A percentile compares a stretch with the other conserved stretches of the same genome.
phyloP scores from a whole-genome alignment of 2,888 invertebrate genomes.

The Lasius platythorax region DNA sequence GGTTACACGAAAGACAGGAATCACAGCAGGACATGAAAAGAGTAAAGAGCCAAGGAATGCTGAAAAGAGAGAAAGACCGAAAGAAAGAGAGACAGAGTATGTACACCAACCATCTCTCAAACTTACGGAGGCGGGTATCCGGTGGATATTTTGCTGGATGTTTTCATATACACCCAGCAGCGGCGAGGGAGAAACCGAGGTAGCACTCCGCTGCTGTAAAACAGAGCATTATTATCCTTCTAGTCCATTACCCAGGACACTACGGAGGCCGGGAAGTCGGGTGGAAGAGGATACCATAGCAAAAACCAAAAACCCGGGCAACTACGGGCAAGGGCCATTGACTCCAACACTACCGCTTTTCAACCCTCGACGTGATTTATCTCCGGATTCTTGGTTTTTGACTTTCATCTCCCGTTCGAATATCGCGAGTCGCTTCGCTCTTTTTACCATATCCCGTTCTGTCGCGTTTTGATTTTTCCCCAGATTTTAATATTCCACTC shows the following conservation, averaged over 20 bases:
- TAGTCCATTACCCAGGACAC: conserved; percentile 83
- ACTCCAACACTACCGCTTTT: conserved; percentile 81
- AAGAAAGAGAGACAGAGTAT: neutral
- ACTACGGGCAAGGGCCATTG: conserved; percentile 83
- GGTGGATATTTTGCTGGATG: conserved; percentile 79
- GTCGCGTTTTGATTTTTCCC: conserved; percentile 50
- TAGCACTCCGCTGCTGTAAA: conserved; percentile 79
- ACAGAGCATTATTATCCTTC: conserved; percentile 84
- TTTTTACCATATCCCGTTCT: conserved; percentile 28
- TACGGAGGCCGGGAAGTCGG: conserved; percentile 75
- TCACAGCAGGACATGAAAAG: conserved; percentile 29
- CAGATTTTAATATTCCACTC: conserved; percentile 58
- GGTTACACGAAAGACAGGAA: conserved; percentile 1
- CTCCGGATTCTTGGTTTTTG: conserved; percentile 76
- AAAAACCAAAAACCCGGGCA: conserved; percentile 83
- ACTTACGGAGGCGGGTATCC: conserved; percentile 79
- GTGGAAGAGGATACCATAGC: conserved; percentile 70
- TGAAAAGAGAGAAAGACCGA: conserved; percentile 3
- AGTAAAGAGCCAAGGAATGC: neutral
- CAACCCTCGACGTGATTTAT: conserved; percentile 80
- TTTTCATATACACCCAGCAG: conserved; percentile 78
- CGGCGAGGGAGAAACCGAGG: conserved; percentile 66
- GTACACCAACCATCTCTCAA: conserved; percentile 78
- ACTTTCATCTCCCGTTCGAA: conserved; percentile 76
- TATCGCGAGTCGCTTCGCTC: conserved; percentile 58